Evolutionary conservation across 1,140 invertebrate genomes (phyloP), one percentile per base, ranked within the genome.

Genomic region (Sitodiplosis mosellana): DNA sequence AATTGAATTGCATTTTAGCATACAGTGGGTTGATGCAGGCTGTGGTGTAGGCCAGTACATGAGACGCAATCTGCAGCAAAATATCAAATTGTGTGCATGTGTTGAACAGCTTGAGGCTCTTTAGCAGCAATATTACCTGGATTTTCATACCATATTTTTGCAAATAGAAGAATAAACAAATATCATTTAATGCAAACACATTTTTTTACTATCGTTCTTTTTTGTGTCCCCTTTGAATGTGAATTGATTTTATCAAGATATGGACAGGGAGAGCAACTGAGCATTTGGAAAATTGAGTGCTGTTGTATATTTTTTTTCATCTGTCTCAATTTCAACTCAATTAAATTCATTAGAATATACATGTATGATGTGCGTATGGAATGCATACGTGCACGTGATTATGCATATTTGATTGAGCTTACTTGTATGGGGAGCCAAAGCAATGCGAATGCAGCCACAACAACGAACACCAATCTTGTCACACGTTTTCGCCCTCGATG

Each of bases 401-500:
- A 18, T 40, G 17, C 20, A 19, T 43, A 19, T 18, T 19, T 41
- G 40, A 6, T 27, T 2, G 15, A 33, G 10, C 72, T 73, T 45
- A 87, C 79, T 73, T 94, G 91, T 56, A 96, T 83, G 1, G 92
- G 92, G 57, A 84, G 81, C 93, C 93, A 97, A 66, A 92, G 93
- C 18, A 91, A 71, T 14, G 91, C 91, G 60, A 96, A 97, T 21
- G 92, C 90, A 8, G 88, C 81, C 2, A 96, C 88, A 5, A 97
- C 90, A 6, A 93, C 83, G 11, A 94, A 75, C 1, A 97, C 89
- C 72, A 97, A 81, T 51, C 87, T 71, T 1, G 91, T 96, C 1
- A 94, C 92, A 49, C 90, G 73, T 64, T 83, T 84, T 62, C 90
- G 89, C 14, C 87, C 86, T 42, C 86, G 72, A 41, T 87, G 68